A percentile compares a stretch with the other conserved stretches of the same genome.
Conservation (phyloP, 2,113 vertebrate species). For the Perca schrenkii region DNA sequence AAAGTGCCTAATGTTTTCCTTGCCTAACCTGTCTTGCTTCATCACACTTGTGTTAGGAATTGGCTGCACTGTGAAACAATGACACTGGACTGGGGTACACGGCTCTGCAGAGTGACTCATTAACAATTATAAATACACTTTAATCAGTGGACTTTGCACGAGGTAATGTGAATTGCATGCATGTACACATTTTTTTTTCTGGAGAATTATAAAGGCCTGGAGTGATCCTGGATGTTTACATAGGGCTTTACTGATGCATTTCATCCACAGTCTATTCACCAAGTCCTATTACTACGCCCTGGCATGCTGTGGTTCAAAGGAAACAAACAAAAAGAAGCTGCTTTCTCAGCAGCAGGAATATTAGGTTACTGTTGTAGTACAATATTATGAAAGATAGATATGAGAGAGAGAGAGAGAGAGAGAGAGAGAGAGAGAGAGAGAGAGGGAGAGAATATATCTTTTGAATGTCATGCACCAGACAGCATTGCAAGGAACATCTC, state of each 20-base stretch:
- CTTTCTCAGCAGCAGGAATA: conserved; percentile 39
- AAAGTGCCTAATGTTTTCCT: conserved; percentile 12
- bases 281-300: conserved; percentile 53
- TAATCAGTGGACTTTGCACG: background rate
- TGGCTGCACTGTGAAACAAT: conserved; percentile 3
- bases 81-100: background rate
- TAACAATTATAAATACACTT: conserved; percentile 1
- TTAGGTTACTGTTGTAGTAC: conserved; percentile 35
- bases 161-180: conserved; percentile 8
- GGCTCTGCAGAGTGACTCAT: background rate
- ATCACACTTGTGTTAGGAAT: background rate
- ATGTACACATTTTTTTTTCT: background rate
- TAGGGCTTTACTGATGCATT: conserved; percentile 51
- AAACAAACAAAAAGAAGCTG: conserved; percentile 47
- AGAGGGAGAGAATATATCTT: conserved; percentile 45
- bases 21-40: background rate
- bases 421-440: background rate
- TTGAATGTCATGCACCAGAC: conserved; percentile 65
- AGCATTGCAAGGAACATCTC: conserved; percentile 68
- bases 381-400: conserved; percentile 50
- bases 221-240: conserved; percentile 46
- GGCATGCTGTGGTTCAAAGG: conserved; percentile 67
- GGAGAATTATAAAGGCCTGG: conserved; percentile 11
- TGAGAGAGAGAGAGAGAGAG: conserved; percentile 19
- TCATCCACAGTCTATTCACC: conserved; percentile 62